Evolutionary conservation across 2,888 invertebrate species (phyloP), one percentile per base, ranked within the genome.

Genomic region (Rhodophaea formosa): DNA sequence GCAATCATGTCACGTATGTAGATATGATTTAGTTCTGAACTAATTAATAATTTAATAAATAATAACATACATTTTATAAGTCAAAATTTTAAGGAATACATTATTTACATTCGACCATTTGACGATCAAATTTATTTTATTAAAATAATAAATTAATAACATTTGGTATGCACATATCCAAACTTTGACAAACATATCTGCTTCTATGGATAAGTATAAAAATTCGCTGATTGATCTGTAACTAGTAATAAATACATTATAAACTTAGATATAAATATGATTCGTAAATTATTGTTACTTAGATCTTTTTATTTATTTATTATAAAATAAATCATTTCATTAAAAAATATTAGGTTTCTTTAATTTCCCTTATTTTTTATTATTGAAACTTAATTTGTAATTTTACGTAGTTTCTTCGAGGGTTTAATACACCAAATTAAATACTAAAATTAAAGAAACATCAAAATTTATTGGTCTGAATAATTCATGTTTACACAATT

Each of bases 201-300:
- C 88, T 88, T 86, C 87, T 88, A 86, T 86, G 87, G 72, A 80
- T 79, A 71, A 71, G 66, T 72, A 67, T 70, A 58, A 68, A 43
- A 68, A 66, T 71, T 70, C 69, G 70, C 68, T 70, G 64, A 66
- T 62, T 70, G 45, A 61, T 71, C 70, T 69, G 58, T 71, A 70
- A 69, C 59, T 67, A 71, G 70, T 69, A 70, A 71, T 72, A 70
- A 68, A 65, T 62, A 61, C 53, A 58, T 70, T 70, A 71, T 65
- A 66, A n/a, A 65, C 58, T 67, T 71, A 79, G 69, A 63, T 15
- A 58, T 70, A 63, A 64, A 66, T 59, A 70, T 69, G 57, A 72
- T 71, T 71, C 71, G 66, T 72, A 63, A 65, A 64, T 68, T 65
- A 69, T 58, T 68, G 63, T 59, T 69, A 39, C 39, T 39, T 39